These are phyloP conservation scores for Athripsodes cinereus DNA, from an alignment of 2,888 invertebrate species.

Conservation along the genomic window DNA sequence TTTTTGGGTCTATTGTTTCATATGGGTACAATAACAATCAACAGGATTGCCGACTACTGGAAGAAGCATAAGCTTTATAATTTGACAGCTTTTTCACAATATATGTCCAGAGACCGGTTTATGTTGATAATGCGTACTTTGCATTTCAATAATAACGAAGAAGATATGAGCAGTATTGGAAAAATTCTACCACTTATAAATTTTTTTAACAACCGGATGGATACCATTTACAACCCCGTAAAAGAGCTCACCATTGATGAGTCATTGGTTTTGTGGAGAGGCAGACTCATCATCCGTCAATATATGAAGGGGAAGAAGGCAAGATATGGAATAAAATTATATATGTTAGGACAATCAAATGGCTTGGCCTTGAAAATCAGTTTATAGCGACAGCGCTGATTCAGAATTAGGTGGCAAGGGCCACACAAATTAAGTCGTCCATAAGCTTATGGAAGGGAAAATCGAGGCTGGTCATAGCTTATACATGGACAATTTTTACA, in stretches of 20 bases:
- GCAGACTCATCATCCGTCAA: not conserved
- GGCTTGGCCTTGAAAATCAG: no score
- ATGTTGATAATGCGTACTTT: not conserved
- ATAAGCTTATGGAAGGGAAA: no score
- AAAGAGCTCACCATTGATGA: constrained; percentile 11
- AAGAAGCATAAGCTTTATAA: constrained; percentile 9
- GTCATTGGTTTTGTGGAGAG: not conserved
- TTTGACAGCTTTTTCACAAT: not conserved
- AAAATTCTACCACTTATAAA: constrained; percentile 6
- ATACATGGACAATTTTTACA: no score
- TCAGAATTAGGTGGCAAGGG: no score
- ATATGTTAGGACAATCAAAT: no score
- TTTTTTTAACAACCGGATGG: constrained; percentile 10
- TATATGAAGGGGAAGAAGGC: no score
- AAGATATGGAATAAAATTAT: no score
- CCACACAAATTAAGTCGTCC: no score
- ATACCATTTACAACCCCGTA: not conserved
- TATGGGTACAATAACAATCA: constrained; percentile 11
- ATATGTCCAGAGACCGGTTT: not conserved
- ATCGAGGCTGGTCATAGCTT: no score
- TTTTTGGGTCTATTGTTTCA: constrained; percentile 11
- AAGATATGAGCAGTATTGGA: not conserved
- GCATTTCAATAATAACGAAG: not conserved
- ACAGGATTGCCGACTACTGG: constrained; percentile 10
- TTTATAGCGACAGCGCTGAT: no score